Evolutionary conservation across 2,888 invertebrate species (phyloP), one percentile per base, ranked within the genome.

Genomic region (Microplitis manilae): DNA sequence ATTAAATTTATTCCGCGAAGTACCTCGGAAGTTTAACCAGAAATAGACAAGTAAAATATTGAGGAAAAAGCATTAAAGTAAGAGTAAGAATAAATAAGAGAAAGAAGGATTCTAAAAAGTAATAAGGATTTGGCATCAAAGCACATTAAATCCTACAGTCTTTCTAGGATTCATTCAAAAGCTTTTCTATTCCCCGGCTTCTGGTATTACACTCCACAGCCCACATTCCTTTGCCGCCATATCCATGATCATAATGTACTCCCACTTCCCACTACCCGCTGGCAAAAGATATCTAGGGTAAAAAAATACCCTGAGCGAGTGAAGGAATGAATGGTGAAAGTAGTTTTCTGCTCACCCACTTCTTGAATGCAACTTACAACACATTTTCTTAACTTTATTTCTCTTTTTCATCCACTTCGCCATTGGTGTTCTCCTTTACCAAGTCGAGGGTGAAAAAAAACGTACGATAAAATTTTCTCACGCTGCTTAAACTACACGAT

Each of bases 391-490:
- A 50, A 50, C 50, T 50, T 50, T 50, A 50, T 50, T 50, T 50
- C 50, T 50, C 13, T 50, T 50, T 50, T 50, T 50, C 50, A 50
- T 50, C 50, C 5, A 50, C 50, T 50, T 50, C 13, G 2, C 50
- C 13, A 50, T 50, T 50, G 50, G 9, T 50, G 13, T 50, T 50
- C 1, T 50, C 50, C 13, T 50, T 50, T 50, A 8, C 13, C 50
- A 13, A 50, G 50, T 13, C 50, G 50, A 50, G 50, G 50, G 50
- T 50, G 50, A 8, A 50, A 50, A 50, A 50, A 50, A 50, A 50
- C 8, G 9, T 50, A 13, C 78, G 68, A 78, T 78, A 73, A 73
- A 78, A 78, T 72, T 72, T 73, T 68, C 77, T 64, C 60, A 73
- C 68, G 75, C 59, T 73, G 70, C 70, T 71, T 62, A 68, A 38